Evolutionary conservation across 2,113 vertebrate species (phyloP).

Genomic region (Barnardius zonarius): DNA sequence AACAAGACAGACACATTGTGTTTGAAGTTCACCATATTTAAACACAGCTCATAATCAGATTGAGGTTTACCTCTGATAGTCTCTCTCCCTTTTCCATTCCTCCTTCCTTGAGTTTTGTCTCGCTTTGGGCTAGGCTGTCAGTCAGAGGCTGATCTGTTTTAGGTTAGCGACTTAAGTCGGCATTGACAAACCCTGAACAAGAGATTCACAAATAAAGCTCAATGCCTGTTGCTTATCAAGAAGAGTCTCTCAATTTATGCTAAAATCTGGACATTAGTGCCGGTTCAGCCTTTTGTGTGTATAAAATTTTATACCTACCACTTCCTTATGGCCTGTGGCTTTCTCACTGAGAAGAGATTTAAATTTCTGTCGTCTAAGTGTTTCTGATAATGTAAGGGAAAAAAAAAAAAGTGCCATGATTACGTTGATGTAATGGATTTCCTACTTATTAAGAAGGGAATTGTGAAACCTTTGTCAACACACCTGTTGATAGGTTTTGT

Average conservation of each 20-base stretch:
- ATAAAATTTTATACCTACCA: neutral
- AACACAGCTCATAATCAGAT: neutral
- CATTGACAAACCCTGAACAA: neutral
- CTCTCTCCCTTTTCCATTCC: neutral
- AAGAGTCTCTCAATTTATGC: neutral
- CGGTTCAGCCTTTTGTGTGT: neutral
- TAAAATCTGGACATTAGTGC: neutral
- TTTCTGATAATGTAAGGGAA: neutral
- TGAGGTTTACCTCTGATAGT: neutral
- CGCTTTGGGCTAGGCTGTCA: neutral
- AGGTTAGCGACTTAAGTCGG: neutral
- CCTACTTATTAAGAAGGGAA: neutral
- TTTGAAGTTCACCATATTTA: neutral
- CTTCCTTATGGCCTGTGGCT: neutral
- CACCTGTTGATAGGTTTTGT: neutral
- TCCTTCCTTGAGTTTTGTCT: neutral
- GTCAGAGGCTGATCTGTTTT: neutral
- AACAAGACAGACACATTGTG: neutral
- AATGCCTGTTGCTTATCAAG: neutral
- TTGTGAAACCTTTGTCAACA: neutral
- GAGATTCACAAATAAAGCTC: neutral
- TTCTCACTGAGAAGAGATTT: neutral
- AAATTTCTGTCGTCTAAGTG: neutral
- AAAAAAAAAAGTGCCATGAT: neutral
- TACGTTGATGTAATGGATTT: neutral